Percentiles rank a stretch among this genome's conserved stretches.
These are phyloP conservation scores for Tiaroga cobitis DNA, from an alignment of 2,797 vertebrate genomes.

Conservation along the genomic window DNA sequence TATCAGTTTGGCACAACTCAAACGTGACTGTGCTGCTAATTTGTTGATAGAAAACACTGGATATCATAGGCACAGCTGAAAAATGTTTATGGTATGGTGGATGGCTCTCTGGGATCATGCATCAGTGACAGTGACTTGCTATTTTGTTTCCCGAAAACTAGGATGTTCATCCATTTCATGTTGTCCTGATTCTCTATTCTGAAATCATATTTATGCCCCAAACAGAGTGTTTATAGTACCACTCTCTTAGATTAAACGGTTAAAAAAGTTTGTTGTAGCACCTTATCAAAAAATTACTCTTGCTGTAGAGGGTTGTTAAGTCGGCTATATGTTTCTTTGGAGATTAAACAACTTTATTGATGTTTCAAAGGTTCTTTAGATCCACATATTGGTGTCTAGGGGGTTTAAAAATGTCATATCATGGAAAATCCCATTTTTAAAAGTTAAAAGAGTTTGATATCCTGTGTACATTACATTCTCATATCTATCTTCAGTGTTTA, in stretches of 20 bases:
- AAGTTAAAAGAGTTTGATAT: neutral
- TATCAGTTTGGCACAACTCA: neutral
- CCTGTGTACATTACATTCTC: neutral
- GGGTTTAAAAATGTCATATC: neutral
- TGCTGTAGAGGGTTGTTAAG: neutral
- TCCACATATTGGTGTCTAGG: neutral
- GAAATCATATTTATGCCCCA: neutral
- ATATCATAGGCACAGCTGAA: neutral
- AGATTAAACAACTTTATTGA: neutral
- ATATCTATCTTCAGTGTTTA: neutral
- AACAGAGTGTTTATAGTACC: neutral
- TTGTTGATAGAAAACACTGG: constrained; percentile 6
- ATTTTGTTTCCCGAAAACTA: neutral
- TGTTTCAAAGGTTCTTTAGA: neutral
- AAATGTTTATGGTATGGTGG: neutral
- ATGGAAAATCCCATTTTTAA: neutral
- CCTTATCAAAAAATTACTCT: neutral
- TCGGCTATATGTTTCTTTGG: neutral
- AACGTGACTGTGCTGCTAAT: constrained; percentile 14
- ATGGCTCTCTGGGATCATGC: neutral
- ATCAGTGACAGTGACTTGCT: neutral
- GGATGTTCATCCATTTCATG: neutral
- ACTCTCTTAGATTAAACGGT: neutral
- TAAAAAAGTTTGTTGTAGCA: neutral
- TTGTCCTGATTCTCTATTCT: neutral